These are phyloP conservation scores for Vulpes vulpes DNA, from an alignment of 2,113 vertebrate genomes.

Conservation along the genomic window DNA sequence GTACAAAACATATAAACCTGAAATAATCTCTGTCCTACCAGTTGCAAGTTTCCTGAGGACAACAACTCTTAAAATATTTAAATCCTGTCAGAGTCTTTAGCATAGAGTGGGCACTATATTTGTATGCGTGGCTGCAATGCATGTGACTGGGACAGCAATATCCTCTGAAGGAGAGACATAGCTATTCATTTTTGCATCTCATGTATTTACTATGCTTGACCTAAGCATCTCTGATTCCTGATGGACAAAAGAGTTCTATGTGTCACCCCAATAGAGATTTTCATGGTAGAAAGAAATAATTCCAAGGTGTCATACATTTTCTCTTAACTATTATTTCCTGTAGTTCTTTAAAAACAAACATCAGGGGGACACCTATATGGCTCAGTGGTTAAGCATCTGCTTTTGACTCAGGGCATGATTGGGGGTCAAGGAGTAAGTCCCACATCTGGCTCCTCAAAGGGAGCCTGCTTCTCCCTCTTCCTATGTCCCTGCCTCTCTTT, in stretches of 20 bases:
- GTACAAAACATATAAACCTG: not conserved
- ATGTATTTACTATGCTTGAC: not conserved
- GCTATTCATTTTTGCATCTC: not conserved
- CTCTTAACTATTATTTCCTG: not conserved
- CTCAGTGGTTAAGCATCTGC: too few species aligned
- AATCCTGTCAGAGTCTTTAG: not conserved
- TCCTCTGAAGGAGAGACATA: fast-evolving
- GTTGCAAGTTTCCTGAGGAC: not conserved
- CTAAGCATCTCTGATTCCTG: not conserved
- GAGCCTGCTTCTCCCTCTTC: too few species aligned
- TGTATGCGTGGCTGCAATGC: not conserved
- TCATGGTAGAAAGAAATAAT: not conserved
- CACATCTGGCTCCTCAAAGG: too few species aligned
- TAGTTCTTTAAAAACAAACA: not conserved
- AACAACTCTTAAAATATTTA: slow-evolving; percentile 2
- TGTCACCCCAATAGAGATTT: not conserved
- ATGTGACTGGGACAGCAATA: not conserved
- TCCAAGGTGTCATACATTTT: not conserved
- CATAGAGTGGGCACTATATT: not conserved
- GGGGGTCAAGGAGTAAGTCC: too few species aligned
- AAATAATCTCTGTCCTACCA: not conserved
- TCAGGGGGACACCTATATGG: not conserved
- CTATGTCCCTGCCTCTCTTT: too few species aligned
- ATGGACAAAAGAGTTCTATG: not conserved
- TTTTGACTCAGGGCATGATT: too few species aligned